phyloP scores from a whole-genome alignment of 2,888 invertebrate genomes.

The Cenopis cana region DNA sequence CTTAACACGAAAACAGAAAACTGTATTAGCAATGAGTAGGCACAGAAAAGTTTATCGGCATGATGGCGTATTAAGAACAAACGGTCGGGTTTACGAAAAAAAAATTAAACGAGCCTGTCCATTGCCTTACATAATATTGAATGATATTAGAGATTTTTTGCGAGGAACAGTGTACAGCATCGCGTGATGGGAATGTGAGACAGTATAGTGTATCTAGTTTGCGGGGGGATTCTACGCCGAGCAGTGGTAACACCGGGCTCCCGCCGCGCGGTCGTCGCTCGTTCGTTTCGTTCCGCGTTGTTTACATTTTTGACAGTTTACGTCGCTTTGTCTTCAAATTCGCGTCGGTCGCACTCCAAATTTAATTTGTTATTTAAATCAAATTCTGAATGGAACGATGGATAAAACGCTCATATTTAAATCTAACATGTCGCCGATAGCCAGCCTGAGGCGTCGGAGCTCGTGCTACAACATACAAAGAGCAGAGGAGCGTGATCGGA shows the following conservation, averaged over 20 bases:
- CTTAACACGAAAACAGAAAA: background rate
- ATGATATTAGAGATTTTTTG: constrained; percentile 46
- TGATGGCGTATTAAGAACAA: background rate
- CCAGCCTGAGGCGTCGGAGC: constrained; percentile 81
- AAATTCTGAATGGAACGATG: constrained; percentile 78
- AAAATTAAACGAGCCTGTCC: constrained; percentile 18
- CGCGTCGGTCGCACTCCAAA: constrained; percentile 52
- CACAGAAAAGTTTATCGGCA: background rate
- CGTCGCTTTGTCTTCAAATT: constrained; percentile 55
- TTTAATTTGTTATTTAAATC: constrained; percentile 54
- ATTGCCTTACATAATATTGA: constrained; percentile 50
- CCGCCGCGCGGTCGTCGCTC: constrained; percentile 68
- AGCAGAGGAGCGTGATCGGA: constrained; percentile 82
- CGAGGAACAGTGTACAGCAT: constrained; percentile 52
- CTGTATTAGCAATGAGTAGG: background rate
- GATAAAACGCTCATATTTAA: constrained; percentile 81
- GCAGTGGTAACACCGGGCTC: constrained; percentile 81
- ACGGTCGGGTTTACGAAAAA: background rate
- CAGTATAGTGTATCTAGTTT: constrained; percentile 65
- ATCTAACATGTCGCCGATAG: constrained; percentile 80
- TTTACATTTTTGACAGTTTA: constrained; percentile 78
- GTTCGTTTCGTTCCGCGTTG: constrained; percentile 67
- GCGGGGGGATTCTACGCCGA: constrained; percentile 61
- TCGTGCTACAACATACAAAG: constrained; percentile 84
- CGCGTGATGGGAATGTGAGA: constrained; percentile 58